Evolutionary conservation across 1,140 invertebrate genomes (phyloP), one percentile per base, ranked within the genome.

Genomic region (Atopsyche davidsoni): DNA sequence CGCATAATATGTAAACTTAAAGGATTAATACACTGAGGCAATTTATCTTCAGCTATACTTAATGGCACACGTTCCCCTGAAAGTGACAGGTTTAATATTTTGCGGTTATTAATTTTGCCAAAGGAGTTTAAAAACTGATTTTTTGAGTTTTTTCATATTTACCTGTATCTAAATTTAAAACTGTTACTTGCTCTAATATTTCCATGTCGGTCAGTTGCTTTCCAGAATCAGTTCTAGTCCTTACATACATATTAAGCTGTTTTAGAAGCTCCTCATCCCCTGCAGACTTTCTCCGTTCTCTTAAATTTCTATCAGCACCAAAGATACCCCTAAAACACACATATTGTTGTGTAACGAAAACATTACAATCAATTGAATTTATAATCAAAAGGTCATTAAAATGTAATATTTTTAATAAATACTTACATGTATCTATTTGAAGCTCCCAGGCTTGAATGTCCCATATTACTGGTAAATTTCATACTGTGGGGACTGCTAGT

Each of bases 1-100:
- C 91, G 78, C 83, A 97, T 94, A 61, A 98, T 95, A 65, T 97
- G 94, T 40, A 97, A 70, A 13, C 92, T 93, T 13, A 98, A 75
- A 4, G 93, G 93, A 67, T 92, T 91, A 59, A 94, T 86, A 66
- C 90, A 91, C 62, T 89, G 83, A 0, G 91, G 91, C 50, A 94
- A 70, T 64, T 91, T 89, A 62, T 93, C 88, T 65, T 94, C 91
- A 0, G 91, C 92, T 60, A 87, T 82, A 69, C 87, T 92, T 32
- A 95, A 73, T 23, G 90, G 89, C 48, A 94, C 82, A 55, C 84
- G 75, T 70, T 94, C 89, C 3, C 91, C 70, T 72, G 60, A 1
- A 48, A 45, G 22, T 41, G n/a, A 28, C 19, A 41, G 3, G 24
- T 44, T 28, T 28, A 28, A 28, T n/a, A 28, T 28, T 7, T 28